Base-by-base conservation (phyloP, 2,113 vertebrate species). In the Muscicapa adusta region DNA sequence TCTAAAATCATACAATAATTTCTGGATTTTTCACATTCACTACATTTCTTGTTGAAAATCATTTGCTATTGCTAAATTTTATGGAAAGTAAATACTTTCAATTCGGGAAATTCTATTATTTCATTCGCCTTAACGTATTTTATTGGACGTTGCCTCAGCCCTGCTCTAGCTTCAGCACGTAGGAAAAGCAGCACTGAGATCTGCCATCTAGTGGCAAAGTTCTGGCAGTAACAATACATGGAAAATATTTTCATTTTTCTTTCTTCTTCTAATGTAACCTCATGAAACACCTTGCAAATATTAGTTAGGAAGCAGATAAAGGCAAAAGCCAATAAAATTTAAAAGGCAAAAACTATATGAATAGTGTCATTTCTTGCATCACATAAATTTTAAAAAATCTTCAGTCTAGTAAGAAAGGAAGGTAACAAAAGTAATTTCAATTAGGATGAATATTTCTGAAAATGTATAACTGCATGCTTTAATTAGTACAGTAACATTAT, bases 181-280 rank as follows among this genome's bases (percentile, higher is more conserved):
- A 12, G 10, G 17, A 88, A 45, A 65, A 75, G 77, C 79, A 33
- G 47, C 85, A 31, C 76, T 68, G 51, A 75, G 62, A 68, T 82
- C 88, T 95, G 80, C 97, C 97, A 96, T 58, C 97, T 98, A 92
- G 87, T 94, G 98, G 91, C 85, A 89, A 82, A 16, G 10, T 40
- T 47, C 25, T 71, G 63, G 53, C 38, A 65, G 43, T 74, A 50
- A 70, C 33, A 56, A 11, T 9, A n/a, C 53, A 34, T 5, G 22
- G 70, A 50, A 81, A 91, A 54, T 42, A 9, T 5, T 85, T 50
- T 11, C 2, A 12, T 87, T 83, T 62, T 91, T 75, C 26, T 67
- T 77, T 48, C 58, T 45, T 62, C n/a, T 43, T 40, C 3, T 1
- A 45, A 38, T 47, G 14, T 50, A 68, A 54, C n/a, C 90, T 43